These are phyloP conservation scores for Hoplias malabaricus DNA, from an alignment of 2,113 vertebrate species.

Conservation along the genomic window DNA sequence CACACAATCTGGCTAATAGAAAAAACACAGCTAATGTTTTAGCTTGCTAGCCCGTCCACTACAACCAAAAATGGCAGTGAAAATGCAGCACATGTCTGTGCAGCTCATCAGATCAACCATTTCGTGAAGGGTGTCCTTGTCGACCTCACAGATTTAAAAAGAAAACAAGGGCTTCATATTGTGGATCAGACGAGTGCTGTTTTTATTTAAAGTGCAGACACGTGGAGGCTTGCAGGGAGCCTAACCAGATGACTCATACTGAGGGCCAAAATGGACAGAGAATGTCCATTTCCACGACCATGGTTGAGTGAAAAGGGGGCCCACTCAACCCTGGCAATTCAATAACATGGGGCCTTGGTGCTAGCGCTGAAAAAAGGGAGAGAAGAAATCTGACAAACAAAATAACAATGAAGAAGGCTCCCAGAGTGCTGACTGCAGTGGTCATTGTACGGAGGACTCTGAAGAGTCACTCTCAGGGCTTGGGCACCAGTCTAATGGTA, in stretches of 20 bases:
- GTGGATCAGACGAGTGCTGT: neutral
- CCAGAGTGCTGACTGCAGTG: conserved; percentile 52
- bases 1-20: neutral
- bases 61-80: neutral
- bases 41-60: neutral
- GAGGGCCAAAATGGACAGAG: conserved; percentile 20
- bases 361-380: conserved; percentile 28
- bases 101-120: neutral
- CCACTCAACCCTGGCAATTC: conserved; percentile 53
- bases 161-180: neutral
- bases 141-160: neutral
- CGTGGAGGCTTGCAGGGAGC: neutral
- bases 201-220: neutral
- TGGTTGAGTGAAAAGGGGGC: conserved; percentile 60
- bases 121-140: neutral
- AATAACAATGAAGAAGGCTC: conserved; percentile 52
- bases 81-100: neutral
- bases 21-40: neutral
- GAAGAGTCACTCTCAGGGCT: conserved; percentile 69
- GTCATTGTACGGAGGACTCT: conserved; percentile 51
- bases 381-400: conserved; percentile 34
- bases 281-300: conserved; percentile 63
- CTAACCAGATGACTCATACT: conserved; percentile 20
- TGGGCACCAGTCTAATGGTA: conserved; percentile 66
- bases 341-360: conserved; percentile 49